A percentile compares a stretch with the other conserved stretches of the same genome.
Evolutionary conservation across 2,888 invertebrate genomes (phyloP).

Genomic region (Fragum sueziense): DNA sequence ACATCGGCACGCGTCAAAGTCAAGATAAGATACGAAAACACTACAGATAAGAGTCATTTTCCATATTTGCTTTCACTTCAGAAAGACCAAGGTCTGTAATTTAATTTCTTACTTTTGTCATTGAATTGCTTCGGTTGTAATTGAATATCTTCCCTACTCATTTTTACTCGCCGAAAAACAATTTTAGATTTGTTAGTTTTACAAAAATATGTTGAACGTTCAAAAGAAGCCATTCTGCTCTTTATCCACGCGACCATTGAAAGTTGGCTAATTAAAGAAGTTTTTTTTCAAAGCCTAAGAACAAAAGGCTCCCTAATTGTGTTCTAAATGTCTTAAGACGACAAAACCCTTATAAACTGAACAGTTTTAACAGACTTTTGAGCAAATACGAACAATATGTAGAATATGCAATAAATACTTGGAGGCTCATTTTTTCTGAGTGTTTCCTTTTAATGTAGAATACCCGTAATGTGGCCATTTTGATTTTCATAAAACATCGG

Average conservation of each 20-base stretch:
- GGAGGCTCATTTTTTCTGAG: too few species aligned
- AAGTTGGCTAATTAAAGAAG: conserved; percentile 5
- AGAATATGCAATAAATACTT: too few species aligned
- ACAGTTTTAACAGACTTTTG: background rate
- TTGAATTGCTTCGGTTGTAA: conserved; percentile 49
- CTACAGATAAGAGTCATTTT: conserved; percentile 8
- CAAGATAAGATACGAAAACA: background rate
- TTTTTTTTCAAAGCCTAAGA: background rate
- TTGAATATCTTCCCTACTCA: conserved; percentile 56
- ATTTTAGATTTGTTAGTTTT: conserved; percentile 36
- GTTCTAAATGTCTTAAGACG: background rate
- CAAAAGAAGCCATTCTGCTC: conserved; percentile 21
- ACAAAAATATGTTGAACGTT: conserved; percentile 33
- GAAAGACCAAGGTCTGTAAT: conserved; percentile 39
- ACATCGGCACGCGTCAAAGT: conserved; percentile 25
- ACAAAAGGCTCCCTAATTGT: conserved; percentile 4
- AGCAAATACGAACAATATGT: too few species aligned
- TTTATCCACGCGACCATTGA: conserved; percentile 56
- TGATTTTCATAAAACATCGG: too few species aligned
- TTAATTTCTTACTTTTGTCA: conserved; percentile 49
- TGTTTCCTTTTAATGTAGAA: too few species aligned
- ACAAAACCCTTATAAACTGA: background rate
- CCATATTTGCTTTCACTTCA: conserved; percentile 14
- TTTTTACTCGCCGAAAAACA: conserved; percentile 4
- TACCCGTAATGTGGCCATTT: too few species aligned